Evolutionary conservation across 2,797 vertebrate species (phyloP).

Genomic region (Apogon hyalosoma): DNA sequence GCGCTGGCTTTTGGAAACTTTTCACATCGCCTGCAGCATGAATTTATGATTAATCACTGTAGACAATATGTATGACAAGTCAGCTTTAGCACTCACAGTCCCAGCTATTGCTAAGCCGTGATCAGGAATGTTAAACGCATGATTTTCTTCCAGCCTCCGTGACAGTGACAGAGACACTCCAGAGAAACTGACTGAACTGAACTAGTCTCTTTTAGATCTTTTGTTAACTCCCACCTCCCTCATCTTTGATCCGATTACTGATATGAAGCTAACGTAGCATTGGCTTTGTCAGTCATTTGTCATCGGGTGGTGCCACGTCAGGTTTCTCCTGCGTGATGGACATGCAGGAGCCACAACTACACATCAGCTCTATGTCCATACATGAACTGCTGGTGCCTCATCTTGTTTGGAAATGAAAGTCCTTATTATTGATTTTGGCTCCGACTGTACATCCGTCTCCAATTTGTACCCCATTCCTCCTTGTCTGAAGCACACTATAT

Average conservation of each 20-base stretch:
- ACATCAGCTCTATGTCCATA: conserved; percentile 58
- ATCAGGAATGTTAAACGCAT: not conserved
- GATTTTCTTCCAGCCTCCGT: not conserved
- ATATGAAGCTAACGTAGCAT: conserved; percentile 38
- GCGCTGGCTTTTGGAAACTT: conserved; percentile 6
- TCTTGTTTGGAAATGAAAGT: conserved; percentile 78
- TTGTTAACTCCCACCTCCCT: conserved; percentile 47
- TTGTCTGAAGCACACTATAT: conserved; percentile 61
- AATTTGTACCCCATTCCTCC: conserved; percentile 65
- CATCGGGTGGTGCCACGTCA: conserved; percentile 50
- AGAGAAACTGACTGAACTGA: conserved; percentile 12
- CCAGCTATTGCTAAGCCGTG: conserved; percentile 1
- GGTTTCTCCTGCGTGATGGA: conserved; percentile 65
- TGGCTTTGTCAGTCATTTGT: conserved; percentile 56
- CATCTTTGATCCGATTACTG: conserved; percentile 62
- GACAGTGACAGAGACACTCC: conserved; percentile 15
- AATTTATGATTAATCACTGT: conserved; percentile 18
- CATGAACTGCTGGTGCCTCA: conserved; percentile 65
- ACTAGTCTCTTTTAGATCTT: conserved; percentile 13
- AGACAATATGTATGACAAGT: not conserved
- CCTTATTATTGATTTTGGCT: conserved; percentile 81
- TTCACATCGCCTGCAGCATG: conserved; percentile 6
- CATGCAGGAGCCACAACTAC: conserved; percentile 38
- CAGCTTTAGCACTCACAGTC: not conserved
- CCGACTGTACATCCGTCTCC: conserved; percentile 73